These are phyloP conservation scores for Stichodactyla helianthus DNA, from an alignment of 64 coral and sea anemone species.

Conservation along the genomic window DNA sequence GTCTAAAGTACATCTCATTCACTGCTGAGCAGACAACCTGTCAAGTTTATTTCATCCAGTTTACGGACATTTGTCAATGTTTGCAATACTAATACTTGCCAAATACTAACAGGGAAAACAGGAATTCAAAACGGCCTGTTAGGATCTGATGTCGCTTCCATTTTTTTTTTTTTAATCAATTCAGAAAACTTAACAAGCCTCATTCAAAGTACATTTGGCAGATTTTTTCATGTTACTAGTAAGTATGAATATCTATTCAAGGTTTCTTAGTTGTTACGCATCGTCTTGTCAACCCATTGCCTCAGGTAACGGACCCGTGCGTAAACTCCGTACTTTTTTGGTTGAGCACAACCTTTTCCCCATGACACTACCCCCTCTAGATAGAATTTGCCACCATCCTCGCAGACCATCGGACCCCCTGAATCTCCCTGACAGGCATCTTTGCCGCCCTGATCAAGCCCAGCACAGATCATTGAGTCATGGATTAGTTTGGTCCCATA, in stretches of 20 bases:
- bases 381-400: slow-evolving; percentile 17
- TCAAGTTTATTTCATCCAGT: too few species aligned
- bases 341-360: slow-evolving; percentile 28
- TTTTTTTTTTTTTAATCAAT: too few species aligned
- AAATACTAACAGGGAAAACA: too few species aligned
- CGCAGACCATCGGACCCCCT: slow-evolving; percentile 41
- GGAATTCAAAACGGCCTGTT: too few species aligned
- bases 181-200: too few species aligned
- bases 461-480: slow-evolving; percentile 52
- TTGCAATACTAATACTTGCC: too few species aligned
- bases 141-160: too few species aligned
- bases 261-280: not conserved
- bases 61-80: too few species aligned
- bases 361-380: slow-evolving; percentile 56
- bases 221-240: not conserved
- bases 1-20: too few species aligned
- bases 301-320: slow-evolving; percentile 34
- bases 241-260: not conserved
- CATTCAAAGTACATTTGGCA: not conserved
- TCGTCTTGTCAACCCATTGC: not conserved
- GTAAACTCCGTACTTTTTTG: slow-evolving; percentile 46
- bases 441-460: slow-evolving; percentile 20
- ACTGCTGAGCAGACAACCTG: too few species aligned
- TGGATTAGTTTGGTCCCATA: slow-evolving; percentile 23
- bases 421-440: slow-evolving; percentile 52